Base-by-base conservation (phyloP, 2,113 vertebrate genomes). In the Pimephales promelas region DNA sequence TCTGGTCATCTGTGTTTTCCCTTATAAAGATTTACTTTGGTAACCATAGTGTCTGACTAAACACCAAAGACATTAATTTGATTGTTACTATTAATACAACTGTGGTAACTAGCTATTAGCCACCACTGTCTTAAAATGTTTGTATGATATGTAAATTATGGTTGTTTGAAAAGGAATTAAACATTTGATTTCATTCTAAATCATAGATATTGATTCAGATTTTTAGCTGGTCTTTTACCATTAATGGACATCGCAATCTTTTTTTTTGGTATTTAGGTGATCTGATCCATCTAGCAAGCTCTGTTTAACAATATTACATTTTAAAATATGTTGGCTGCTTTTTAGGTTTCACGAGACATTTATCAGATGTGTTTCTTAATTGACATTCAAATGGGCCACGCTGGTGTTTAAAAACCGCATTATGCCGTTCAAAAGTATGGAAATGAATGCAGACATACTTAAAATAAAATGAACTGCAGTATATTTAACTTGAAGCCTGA, bases 11-110 rank as follows among this genome's bases (percentile, higher is more conserved):
- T 72, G 70, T 72, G 70, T 72, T 72, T 72, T 47, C 70, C n/a
- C 43, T 47, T 72, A 72, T 72, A 72, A 72, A 72, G 70, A 72
- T 72, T 72, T 72, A 72, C 70, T 72, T n/a, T 72, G 70, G 70
- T 72, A 72, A 72, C 70, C 70, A 72, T 72, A 43, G 70, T 26
- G 36, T 72, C 70, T 72, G 40, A 40, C 70, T 26, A 72, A 72
- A 72, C 70, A 72, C 40, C 70, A 16, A 26, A 13, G 70, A 72
- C 70, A 47, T 40, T 72, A 47, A 72, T 72, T 40, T 72, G 40
- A 72, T 47, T 72, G 70, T 45, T 72, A 16, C 70, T 72, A 71
- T 71, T 71, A 72, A 72, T 72, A 72, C 70, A 47, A 16, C 70
- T 72, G 22, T 72, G 13, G 40, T 72, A 47, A 72, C 70, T 45